Evolutionary conservation across 2,797 vertebrate species (phyloP), one percentile per base, ranked within the genome.

Genomic region (Iguana delicatissima): DNA sequence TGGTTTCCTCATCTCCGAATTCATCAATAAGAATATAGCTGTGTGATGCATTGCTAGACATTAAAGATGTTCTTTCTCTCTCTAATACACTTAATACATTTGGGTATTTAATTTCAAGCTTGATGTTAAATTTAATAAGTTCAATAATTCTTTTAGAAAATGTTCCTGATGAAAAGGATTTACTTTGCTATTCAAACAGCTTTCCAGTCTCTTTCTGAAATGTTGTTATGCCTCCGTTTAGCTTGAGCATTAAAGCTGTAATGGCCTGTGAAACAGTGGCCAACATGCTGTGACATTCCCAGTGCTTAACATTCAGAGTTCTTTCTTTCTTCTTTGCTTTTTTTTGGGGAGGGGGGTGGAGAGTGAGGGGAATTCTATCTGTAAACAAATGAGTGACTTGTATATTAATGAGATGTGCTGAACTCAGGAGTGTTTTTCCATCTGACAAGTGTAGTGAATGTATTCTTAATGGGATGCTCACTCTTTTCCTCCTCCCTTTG

Each of bases 101-200:
- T 89, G 89, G 38, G 72, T 72, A 91, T 96, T 96, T 96, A 93
- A 96, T 96, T 96, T 95, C 90, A 80, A 90, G 92, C 82, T 89
- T 93, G 91, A 76, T 4, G 52, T 93, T 92, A 95, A 77, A 91
- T 94, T 89, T 93, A 94, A 86, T 92, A 93, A 95, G 89, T 93
- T 92, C 74, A 90, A 12, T 94, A 91, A 88, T 95, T 95, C 92
- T 96, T 93, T 55, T 57, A 87, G 90, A 93, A 93, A 88, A 87
- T 22, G 38, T 83, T 79, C 74, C 84, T 89, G 90, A 77, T 94
- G 87, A 92, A 89, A 81, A 13, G 35, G 82, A 89, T 92, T 95
- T 82, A 91, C 0, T 0, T 85, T 86, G 81, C 90, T 95, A 6
- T 95, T 95, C 88, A 91, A 89, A 87, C 5, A 64, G 55, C 73